Conservation (phyloP, 2,113 vertebrate species). For the Corythornis cristatus region DNA sequence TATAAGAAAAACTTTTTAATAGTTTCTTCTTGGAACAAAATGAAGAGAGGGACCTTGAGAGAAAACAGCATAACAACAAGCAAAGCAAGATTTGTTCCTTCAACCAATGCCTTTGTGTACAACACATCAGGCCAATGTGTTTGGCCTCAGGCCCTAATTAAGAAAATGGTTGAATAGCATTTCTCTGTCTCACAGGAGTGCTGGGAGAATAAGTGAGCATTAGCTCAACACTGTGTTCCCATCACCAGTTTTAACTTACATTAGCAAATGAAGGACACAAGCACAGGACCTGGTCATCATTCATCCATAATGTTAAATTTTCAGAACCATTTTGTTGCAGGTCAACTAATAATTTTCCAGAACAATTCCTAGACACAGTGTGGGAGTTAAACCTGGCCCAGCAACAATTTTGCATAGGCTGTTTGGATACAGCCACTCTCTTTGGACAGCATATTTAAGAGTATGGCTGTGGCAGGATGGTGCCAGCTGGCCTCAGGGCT, state of each 20-base stretch:
- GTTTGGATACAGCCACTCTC: constrained; percentile 1
- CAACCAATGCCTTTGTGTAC: background rate
- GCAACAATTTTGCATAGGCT: background rate
- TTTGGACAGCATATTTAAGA: background rate
- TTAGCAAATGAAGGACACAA: background rate
- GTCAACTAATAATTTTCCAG: background rate
- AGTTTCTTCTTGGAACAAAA: background rate
- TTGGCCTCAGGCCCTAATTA: background rate
- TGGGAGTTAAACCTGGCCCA: background rate
- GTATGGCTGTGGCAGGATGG: background rate
- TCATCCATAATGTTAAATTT: background rate
- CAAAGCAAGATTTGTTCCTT: background rate
- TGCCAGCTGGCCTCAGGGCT: constrained; percentile 31
- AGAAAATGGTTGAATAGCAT: background rate
- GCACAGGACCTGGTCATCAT: background rate
- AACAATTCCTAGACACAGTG: background rate
- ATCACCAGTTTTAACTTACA: background rate
- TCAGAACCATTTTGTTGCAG: background rate
- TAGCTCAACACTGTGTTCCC: background rate
- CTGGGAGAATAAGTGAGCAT: background rate
- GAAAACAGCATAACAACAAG: background rate
- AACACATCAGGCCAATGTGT: background rate
- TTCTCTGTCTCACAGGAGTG: background rate
- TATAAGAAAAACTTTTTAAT: background rate
- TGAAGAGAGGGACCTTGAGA: background rate